Base-by-base conservation (phyloP, 2,113 vertebrate genomes). In the Fukomys damarensis region DNA sequence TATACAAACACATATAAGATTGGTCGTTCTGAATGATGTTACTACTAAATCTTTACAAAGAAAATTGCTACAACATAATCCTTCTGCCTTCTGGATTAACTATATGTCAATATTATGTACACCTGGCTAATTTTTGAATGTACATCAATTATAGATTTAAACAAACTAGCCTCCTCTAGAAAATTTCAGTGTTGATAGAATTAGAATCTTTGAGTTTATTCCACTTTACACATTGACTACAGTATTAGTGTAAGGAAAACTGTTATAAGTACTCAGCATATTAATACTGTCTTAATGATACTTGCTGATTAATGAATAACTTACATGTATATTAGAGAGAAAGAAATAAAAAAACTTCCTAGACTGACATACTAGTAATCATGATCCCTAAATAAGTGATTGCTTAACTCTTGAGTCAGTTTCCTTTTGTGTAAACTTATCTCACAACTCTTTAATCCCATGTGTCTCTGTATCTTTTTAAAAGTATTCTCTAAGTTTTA, bases 31-130 rank as follows among this genome's bases (percentile, higher is more conserved):
- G 80, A 92, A 91, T 81, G 41, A 76, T 92, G 30, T 91, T 89
- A 63, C 41, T 43, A 30, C 19, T 95, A 86, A 96, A 93, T 81
- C 86, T 82, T 89, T 94, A 65, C 38, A 65, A 95, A 95, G 93
- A 85, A 79, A 90, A 91, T 30, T 86, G 26, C 52, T 81, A 58
- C 38, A 72, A 70, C 58, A 93, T 95, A 95, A 97, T 96, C 87
- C 38, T 19, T 63, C 58, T 87, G 63, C 96, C 46, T 95, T 83
- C 41, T 93, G n/a, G 54, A 87, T 94, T 93, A 91, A 91, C 63
- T 96, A 1, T 89, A 56, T 94, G 86, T 93, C 93, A 94, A 93
- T 63, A 97, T 4, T 72, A 24, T 38, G 13, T 56, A 72, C 41
- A 93, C 58, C 84, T 86, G 54, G 72, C 17, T 97, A 91, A 38